Percentiles rank a stretch among this genome's conserved stretches.
phyloP scores from a whole-genome alignment of 2,888 invertebrate genomes.

The Drosophila birchii region DNA sequence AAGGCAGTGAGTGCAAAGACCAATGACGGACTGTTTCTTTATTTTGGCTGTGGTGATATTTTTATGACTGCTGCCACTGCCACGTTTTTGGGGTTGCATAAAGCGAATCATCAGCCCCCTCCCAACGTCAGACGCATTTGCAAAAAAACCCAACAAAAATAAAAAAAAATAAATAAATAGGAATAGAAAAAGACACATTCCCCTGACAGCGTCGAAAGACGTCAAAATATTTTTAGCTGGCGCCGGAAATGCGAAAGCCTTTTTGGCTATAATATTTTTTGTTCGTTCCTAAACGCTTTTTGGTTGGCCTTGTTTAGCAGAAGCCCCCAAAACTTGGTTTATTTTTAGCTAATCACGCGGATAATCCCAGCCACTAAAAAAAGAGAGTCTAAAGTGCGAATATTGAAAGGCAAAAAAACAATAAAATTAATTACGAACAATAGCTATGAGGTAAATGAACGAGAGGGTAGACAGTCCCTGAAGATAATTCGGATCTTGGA shows the following conservation, averaged over 20 bases:
- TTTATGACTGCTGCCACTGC: conserved; percentile 30
- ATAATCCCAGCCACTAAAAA: conserved; percentile 50
- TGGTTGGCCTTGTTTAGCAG: conserved; percentile 32
- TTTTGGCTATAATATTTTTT: conserved; percentile 34
- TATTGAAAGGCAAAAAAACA: conserved; percentile 25
- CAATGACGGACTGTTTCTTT: conserved; percentile 53
- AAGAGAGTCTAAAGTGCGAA: conserved; percentile 16
- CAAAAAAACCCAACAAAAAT: conserved; percentile 8
- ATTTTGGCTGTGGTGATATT: conserved; percentile 36
- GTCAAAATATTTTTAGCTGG: conserved; percentile 72
- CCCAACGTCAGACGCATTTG: conserved; percentile 51
- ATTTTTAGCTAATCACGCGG: conserved; percentile 74
- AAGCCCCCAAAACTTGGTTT: conserved; percentile 30
- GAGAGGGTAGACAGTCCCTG: not conserved
- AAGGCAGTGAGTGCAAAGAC: conserved; percentile 12
- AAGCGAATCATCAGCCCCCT: conserved; percentile 27
- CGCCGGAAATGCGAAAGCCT: conserved; percentile 75
- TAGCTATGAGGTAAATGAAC: conserved; percentile 1
- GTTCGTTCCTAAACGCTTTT: conserved; percentile 16
- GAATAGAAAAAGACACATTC: conserved; percentile 8
- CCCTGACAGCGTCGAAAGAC: conserved; percentile 48
- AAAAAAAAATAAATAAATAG: not conserved
- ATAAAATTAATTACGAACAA: not conserved
- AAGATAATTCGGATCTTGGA: not conserved
- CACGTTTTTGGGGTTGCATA: conserved; percentile 58